Conservation (phyloP, 2,888 invertebrate species). For the Tridacna crocea region DNA sequence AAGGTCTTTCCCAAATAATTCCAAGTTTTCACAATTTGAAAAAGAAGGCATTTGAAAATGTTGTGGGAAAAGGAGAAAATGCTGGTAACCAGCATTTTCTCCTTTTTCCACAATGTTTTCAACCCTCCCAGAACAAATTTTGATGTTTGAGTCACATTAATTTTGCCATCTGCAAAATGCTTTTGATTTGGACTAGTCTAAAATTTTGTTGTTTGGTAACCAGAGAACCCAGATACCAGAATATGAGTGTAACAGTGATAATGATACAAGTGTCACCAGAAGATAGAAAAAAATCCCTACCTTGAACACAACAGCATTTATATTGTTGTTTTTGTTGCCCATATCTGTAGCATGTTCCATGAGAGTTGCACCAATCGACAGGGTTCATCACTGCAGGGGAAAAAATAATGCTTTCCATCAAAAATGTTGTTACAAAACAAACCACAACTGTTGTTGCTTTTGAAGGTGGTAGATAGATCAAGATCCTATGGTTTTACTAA, state of each 20-base stretch:
- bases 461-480: too few species aligned
- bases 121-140: too few species aligned
- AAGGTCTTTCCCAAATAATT: not conserved
- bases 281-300: conserved; percentile 26
- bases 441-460: too few species aligned
- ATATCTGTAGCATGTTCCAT: conserved; percentile 62
- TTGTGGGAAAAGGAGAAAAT: conserved; percentile 10
- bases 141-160: too few species aligned
- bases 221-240: conserved; percentile 39
- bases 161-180: too few species aligned
- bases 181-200: too few species aligned
- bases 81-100: not conserved
- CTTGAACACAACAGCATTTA: conserved; percentile 61
- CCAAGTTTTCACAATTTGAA: too few species aligned
- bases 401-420: not conserved
- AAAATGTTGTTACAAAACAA: too few species aligned
- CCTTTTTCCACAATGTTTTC: conserved; percentile 7
- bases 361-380: conserved; percentile 55
- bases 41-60: too few species aligned
- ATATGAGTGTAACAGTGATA: conserved; percentile 38
- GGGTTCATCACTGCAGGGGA: conserved; percentile 46
- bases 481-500: too few species aligned
- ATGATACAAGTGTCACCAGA: not conserved
- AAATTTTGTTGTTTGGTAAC: too few species aligned
- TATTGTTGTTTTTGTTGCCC: conserved; percentile 43